A percentile compares a stretch with the other conserved stretches of the same genome.
These are phyloP conservation scores for Saguinus midas DNA, from an alignment of 2,113 vertebrate genomes.

Conservation along the genomic window DNA sequence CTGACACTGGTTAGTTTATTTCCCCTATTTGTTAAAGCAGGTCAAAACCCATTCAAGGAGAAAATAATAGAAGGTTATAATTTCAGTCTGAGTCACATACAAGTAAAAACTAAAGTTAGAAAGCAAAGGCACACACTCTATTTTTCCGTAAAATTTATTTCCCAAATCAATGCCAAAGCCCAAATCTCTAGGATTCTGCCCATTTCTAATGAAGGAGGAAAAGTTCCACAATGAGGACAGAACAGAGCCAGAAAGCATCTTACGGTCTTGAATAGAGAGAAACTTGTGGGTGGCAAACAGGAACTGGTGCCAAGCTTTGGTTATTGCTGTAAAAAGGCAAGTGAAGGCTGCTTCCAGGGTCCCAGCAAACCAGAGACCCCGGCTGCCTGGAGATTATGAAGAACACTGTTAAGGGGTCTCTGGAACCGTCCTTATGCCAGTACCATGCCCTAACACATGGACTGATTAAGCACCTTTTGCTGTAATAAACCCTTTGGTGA, in stretches of 20 bases:
- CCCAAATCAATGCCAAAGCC: slow-evolving; percentile 53
- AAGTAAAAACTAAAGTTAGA: slow-evolving; percentile 38
- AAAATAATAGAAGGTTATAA: slow-evolving; percentile 44
- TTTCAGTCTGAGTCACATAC: slow-evolving; percentile 48
- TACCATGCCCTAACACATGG: not conserved
- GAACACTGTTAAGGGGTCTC: not conserved
- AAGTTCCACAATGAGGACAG: not conserved
- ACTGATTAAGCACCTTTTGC: not conserved
- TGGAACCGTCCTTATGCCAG: not conserved
- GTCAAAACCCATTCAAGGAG: slow-evolving; percentile 57
- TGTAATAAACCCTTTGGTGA: not conserved
- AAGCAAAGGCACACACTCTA: not conserved
- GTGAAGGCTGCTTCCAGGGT: not conserved
- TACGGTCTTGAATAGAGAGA: slow-evolving; percentile 35
- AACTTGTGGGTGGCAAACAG: not conserved
- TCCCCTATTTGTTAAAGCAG: slow-evolving; percentile 55
- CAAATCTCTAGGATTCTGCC: slow-evolving; percentile 1
- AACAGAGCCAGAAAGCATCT: slow-evolving; percentile 46
- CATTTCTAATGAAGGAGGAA: slow-evolving; percentile 13
- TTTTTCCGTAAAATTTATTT: slow-evolving; percentile 40
- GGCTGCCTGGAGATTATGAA: not conserved
- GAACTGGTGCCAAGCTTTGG: slow-evolving; percentile 42
- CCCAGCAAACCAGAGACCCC: not conserved
- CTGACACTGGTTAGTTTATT: slow-evolving; percentile 61
- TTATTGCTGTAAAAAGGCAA: slow-evolving; percentile 39